These are phyloP conservation scores for Lepidocolaptes lacrymiger DNA, from an alignment of 2,797 vertebrate species.

Conservation along the genomic window DNA sequence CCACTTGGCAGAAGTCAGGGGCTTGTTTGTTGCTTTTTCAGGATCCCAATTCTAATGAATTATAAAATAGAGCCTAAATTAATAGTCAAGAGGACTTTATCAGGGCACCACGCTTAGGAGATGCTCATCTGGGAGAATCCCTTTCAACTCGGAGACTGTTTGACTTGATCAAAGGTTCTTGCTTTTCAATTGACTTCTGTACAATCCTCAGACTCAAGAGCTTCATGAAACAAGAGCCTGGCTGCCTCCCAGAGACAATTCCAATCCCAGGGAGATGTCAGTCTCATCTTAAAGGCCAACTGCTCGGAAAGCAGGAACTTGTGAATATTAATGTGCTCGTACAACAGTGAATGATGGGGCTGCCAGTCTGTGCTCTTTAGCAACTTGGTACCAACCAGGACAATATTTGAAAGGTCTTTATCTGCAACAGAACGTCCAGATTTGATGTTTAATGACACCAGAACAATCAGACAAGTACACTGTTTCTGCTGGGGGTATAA, in stretches of 20 bases:
- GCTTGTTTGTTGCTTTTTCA: conserved; percentile 37
- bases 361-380: not conserved
- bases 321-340: not conserved
- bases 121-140: conserved; percentile 16
- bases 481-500: not conserved
- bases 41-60: conserved; percentile 55
- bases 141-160: conserved; percentile 28
- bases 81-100: conserved; percentile 44
- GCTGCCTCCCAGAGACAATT: not conserved
- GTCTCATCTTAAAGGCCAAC: conserved; percentile 23
- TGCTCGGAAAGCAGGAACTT: conserved; percentile 5
- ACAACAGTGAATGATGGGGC: not conserved
- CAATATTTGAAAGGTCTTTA: not conserved
- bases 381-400: not conserved
- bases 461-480: not conserved
- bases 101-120: conserved; percentile 16
- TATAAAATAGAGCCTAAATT: conserved; percentile 62
- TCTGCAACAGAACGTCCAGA: not conserved
- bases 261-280: not conserved
- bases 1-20: conserved; percentile 29
- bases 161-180: conserved; percentile 58
- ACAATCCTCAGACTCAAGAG: conserved; percentile 19
- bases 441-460: not conserved
- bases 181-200: conserved; percentile 31
- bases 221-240: not conserved